Evolutionary conservation across 2,113 vertebrate species (phyloP).

Genomic region (Phalacrocorax carbo): DNA sequence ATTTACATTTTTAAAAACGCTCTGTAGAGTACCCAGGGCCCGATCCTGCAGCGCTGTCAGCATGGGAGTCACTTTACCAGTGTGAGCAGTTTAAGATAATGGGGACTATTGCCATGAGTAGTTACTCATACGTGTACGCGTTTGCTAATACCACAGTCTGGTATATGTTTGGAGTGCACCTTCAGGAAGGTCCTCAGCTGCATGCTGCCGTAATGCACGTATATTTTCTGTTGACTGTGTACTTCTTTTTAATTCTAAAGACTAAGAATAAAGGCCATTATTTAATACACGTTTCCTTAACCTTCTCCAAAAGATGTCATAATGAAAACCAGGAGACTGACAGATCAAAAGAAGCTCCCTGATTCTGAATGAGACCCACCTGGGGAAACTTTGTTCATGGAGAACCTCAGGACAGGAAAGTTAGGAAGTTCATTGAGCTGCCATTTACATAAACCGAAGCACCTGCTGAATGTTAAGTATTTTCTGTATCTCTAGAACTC

Average conservation of each 20-base stretch:
- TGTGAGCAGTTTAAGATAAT: accelerated
- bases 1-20: not conserved
- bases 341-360: not conserved
- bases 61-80: too few species aligned
- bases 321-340: not conserved
- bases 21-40: not conserved
- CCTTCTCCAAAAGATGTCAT: not conserved
- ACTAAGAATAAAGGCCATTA: not conserved
- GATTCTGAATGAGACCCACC: not conserved
- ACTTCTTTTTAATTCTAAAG: not conserved
- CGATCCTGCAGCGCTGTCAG: not conserved
- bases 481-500: not conserved
- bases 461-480: not conserved
- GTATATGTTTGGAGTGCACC: not conserved
- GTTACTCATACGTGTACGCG: not conserved
- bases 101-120: not conserved
- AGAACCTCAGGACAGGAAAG: not conserved
- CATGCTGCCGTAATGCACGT: not conserved
- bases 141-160: not conserved
- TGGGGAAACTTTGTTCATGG: not conserved
- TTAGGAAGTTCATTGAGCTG: not conserved
- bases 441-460: not conserved
- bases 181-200: not conserved
- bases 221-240: not conserved
- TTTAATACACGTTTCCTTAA: not conserved